These are phyloP conservation scores for Girardia tigrina DNA, from an alignment of 2,888 invertebrate species.

Conservation along the genomic window DNA sequence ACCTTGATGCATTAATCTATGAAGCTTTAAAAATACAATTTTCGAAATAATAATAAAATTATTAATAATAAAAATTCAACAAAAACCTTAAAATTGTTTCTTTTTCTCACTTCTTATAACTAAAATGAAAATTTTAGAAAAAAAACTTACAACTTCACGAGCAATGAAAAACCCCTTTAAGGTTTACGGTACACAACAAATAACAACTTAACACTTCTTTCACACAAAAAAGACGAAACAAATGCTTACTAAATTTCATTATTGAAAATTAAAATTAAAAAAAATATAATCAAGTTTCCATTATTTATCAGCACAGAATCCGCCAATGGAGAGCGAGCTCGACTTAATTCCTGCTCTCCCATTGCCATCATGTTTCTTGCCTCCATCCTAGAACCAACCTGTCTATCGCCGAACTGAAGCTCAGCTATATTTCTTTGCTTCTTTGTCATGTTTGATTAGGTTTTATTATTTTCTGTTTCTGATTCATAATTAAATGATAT, in stretches of 20 bases:
- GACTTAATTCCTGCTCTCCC: neutral
- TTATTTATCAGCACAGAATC: constrained; percentile 13
- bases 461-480: constrained; percentile 23
- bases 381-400: neutral
- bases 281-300: constrained; percentile 12
- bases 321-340: neutral
- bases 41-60: neutral
- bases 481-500: constrained; percentile 18
- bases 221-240: too few relatives aligned
- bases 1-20: neutral
- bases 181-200: too few relatives aligned
- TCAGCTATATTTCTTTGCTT: constrained; percentile 16
- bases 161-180: too few relatives aligned
- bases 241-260: constrained; percentile 8
- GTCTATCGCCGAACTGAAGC: constrained; percentile 4
- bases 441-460: constrained; percentile 23
- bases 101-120: too few relatives aligned
- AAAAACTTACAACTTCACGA: too few relatives aligned
- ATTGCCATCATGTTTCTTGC: neutral
- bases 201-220: too few relatives aligned
- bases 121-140: too few relatives aligned
- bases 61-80: neutral
- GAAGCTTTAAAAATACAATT: constrained; percentile 12
- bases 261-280: neutral
- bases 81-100: too few relatives aligned